Conservation (phyloP, 1,140 invertebrate species). For the Pseudomyrmex dendroicus region DNA sequence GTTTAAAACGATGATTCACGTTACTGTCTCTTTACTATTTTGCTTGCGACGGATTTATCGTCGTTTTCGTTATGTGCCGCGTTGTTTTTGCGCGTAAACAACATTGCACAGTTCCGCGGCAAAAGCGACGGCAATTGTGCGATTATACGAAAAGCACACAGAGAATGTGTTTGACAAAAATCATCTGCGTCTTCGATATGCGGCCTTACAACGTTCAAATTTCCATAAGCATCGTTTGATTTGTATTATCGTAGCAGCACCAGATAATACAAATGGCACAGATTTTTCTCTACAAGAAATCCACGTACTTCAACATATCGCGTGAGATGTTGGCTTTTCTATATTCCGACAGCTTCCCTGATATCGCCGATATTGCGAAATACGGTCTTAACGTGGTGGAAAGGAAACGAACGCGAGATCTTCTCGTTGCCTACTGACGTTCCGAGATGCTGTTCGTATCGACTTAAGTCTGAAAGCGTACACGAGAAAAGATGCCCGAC, state of each 20-base stretch:
- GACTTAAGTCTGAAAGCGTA: slow-evolving; percentile 23
- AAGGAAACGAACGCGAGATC: slow-evolving; percentile 38
- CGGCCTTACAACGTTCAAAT: not conserved
- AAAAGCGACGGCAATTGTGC: not conserved
- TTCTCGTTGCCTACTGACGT: slow-evolving; percentile 36
- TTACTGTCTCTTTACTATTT: not conserved
- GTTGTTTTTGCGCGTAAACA: not conserved
- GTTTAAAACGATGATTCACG: slow-evolving; percentile 70
- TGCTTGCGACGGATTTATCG: slow-evolving; percentile 27
- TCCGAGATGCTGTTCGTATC: slow-evolving; percentile 36
- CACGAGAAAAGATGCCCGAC: slow-evolving; percentile 9
- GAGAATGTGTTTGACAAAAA: not conserved
- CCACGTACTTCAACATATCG: slow-evolving; percentile 6
- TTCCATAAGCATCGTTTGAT: slow-evolving; percentile 8
- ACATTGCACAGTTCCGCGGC: not conserved
- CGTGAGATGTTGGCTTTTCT: slow-evolving; percentile 16
- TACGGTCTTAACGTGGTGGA: slow-evolving; percentile 14
- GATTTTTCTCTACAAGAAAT: slow-evolving; percentile 27
- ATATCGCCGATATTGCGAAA: slow-evolving; percentile 20
- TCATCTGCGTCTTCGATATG: not conserved
- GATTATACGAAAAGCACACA: not conserved
- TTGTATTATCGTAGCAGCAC: slow-evolving; percentile 4
- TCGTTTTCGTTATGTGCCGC: not conserved
- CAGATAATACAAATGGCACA: slow-evolving; percentile 8
- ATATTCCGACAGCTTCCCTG: slow-evolving; percentile 28